Base-by-base conservation (phyloP, 2,797 vertebrate species). In the Neosilurus hyrtlii region DNA sequence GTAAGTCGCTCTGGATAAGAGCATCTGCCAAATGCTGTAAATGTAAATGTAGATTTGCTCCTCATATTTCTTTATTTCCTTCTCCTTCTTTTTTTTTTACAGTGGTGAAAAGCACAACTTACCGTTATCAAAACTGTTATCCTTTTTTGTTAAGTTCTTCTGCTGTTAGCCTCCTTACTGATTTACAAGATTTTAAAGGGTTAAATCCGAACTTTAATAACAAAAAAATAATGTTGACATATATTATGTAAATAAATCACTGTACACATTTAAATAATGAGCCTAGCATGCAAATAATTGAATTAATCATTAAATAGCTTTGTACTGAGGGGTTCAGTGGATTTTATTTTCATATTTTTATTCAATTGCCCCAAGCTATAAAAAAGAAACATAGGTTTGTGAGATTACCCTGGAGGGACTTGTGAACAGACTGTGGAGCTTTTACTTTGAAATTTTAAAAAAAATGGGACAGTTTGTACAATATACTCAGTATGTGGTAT, bases 381-480 rank as follows among this genome's bases (percentile, higher is more conserved):
- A 49, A 49, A 16, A 16, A 18, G 18, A 43, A 43, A 43, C 0
- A 49, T 24, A 16, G 10, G 15, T 26, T 26, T 62, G 35, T 43
- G 35, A 26, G 65, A 3, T 8, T 51, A n/a, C 59, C 56, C n/a
- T 30, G 22, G 11, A 35, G 52, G 15, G 6, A 57, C 14, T 7
- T 11, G 10, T 26, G 26, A 30, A 20, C 1, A 56, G n/a, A 9
- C 4, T 20, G 10, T 49, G 20, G 43, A 18, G 15, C 82, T 78
- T 78, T 83, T 79, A 83, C 43, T 79, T 79, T 71, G 56, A 11
- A 77, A 22, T 56, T 30, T 30, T 1, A 18, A 11, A 7, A 24
- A 43, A n/a, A 57, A 75, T 37, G 9, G 30, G 4, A 73, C 61
- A 35, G 54, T 68, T 35, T 72, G 75, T 51, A 35, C n/a, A 63